These are phyloP conservation scores for Machimus atricapillus DNA, from an alignment of 2,888 invertebrate species.

Conservation along the genomic window DNA sequence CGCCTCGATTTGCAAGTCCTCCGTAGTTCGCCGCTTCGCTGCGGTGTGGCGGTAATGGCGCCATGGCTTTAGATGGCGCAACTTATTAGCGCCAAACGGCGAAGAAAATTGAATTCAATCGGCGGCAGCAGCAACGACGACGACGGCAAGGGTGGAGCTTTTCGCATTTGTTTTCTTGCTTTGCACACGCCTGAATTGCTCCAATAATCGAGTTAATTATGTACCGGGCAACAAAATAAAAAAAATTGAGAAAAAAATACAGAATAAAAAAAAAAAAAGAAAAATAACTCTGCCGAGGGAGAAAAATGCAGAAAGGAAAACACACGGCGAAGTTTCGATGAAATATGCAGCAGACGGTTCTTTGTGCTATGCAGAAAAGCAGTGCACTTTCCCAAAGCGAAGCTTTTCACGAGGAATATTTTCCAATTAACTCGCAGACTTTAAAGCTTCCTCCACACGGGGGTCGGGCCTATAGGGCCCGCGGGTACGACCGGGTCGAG, in stretches of 20 bases:
- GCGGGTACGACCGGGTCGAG: background rate
- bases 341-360: constrained; percentile 34
- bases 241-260: too few relatives aligned
- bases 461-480: background rate
- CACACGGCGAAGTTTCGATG: constrained; percentile 5
- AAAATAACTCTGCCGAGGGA: background rate
- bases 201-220: constrained; percentile 35
- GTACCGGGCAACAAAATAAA: background rate
- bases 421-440: constrained; percentile 36
- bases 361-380: constrained; percentile 4
- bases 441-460: background rate
- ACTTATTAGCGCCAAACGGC: background rate
- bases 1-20: background rate
- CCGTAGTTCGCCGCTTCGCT: background rate
- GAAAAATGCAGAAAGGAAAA: background rate
- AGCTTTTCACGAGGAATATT: constrained; percentile 30
- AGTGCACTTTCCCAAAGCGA: background rate
- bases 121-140: background rate
- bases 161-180: background rate
- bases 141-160: background rate
- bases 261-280: background rate
- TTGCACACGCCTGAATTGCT: constrained; percentile 19
- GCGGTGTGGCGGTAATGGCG: background rate
- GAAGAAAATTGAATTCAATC: constrained; percentile 29
- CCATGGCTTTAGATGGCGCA: background rate